Evolutionary conservation across 53 echinoderm and acorn worm species (phyloP).

Genomic region (Mesocentrotus franciscanus): DNA sequence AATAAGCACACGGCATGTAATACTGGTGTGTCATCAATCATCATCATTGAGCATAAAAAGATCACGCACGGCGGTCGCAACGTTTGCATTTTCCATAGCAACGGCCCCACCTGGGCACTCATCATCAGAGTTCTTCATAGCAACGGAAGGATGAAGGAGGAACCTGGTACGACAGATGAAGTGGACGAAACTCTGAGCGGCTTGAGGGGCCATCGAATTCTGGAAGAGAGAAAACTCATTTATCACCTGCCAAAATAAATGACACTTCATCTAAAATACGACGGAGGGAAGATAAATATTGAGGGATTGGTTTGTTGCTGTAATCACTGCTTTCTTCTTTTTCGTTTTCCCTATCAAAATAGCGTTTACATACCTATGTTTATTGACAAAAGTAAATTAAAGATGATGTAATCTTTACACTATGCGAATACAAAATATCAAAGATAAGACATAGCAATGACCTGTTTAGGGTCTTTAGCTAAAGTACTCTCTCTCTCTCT

Average conservation of each 20-base stretch:
- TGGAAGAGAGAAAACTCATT: slow-evolving; percentile 34
- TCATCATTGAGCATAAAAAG: not conserved
- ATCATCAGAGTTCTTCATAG: slow-evolving; percentile 26
- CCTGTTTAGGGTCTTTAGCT: no score
- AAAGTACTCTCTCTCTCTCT: no score
- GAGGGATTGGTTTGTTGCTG: not conserved
- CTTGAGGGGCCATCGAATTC: slow-evolving; percentile 7
- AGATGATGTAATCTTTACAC: no score
- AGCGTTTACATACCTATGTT: no score
- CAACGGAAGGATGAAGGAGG: slow-evolving; percentile 45
- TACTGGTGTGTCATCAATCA: not conserved
- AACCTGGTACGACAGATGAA: slow-evolving; percentile 22
- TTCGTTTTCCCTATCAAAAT: not conserved
- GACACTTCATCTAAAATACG: slow-evolving; percentile 17
- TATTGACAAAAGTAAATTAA: no score
- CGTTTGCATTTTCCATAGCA: slow-evolving; percentile 29
- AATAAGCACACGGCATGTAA: not conserved
- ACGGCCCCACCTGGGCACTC: slow-evolving; percentile 27
- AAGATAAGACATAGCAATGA: no score
- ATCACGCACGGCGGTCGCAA: not conserved
- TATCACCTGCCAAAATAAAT: slow-evolving; percentile 51
- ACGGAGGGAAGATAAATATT: not conserved
- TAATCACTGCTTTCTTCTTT: not conserved
- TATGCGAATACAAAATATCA: no score
- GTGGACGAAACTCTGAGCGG: not conserved